These are phyloP conservation scores for Larimichthys crocea DNA, from an alignment of 2,113 vertebrate species.

Conservation along the genomic window DNA sequence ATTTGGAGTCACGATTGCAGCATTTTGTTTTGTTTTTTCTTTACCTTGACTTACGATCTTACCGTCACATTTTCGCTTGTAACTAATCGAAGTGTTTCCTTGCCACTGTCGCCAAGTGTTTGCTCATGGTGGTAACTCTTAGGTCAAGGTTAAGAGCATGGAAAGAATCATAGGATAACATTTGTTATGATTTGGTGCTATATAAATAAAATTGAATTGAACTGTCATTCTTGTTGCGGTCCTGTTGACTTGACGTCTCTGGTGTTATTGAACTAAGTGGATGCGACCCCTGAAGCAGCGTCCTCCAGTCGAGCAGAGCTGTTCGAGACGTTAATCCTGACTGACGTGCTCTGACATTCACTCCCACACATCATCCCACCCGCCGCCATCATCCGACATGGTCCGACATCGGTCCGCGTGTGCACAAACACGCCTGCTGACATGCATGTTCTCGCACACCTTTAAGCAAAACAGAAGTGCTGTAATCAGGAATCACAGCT, in stretches of 20 bases:
- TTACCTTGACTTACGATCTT: too few relatives aligned
- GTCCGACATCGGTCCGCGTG: neutral
- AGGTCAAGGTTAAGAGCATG: too few relatives aligned
- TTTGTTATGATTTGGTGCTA: too few relatives aligned
- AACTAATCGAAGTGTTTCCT: too few relatives aligned
- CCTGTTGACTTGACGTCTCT: neutral
- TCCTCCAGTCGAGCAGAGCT: conserved; percentile 9
- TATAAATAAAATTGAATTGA: too few relatives aligned
- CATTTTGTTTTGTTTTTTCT: too few relatives aligned
- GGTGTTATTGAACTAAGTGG: conserved; percentile 9
- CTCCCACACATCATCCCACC: conserved; percentile 1
- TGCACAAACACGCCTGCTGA: neutral
- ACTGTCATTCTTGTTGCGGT: neutral
- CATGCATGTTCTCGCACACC: neutral
- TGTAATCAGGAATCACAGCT: neutral
- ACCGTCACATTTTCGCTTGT: too few relatives aligned
- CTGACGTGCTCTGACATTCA: conserved; percentile 1
- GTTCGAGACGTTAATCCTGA: conserved; percentile 2
- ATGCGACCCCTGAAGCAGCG: conserved; percentile 16
- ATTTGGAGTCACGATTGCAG: too few relatives aligned
- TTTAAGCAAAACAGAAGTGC: neutral
- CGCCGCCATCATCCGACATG: neutral
- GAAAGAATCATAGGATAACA: too few relatives aligned
- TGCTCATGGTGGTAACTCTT: too few relatives aligned
- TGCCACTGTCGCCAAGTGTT: too few relatives aligned